Percentiles rank a stretch among this genome's conserved stretches.
Conservation (phyloP, 2,888 invertebrate species). For the Lymantria dispar region DNA sequence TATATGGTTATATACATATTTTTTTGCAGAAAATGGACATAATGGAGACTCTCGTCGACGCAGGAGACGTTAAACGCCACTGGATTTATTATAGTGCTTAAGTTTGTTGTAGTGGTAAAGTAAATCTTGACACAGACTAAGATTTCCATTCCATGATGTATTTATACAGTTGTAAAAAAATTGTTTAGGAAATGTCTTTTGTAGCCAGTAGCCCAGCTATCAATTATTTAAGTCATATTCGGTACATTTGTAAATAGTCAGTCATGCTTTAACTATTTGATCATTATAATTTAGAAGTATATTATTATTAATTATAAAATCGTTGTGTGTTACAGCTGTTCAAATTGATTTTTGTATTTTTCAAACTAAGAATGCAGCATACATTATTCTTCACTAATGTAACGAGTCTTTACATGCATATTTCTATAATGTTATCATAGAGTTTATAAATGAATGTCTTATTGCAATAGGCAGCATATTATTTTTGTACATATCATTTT, state of each 20-base stretch:
- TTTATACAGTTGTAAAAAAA: slow-evolving; percentile 23
- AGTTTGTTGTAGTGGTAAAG: slow-evolving; percentile 16
- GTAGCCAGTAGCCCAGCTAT: background rate
- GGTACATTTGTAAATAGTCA: slow-evolving; percentile 5
- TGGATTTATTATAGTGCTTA: slow-evolving; percentile 19
- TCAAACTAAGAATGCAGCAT: too few species aligned
- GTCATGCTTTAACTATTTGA: background rate
- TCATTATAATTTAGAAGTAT: background rate
- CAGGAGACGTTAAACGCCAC: slow-evolving; percentile 63
- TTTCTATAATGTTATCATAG: background rate
- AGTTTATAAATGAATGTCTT: background rate
- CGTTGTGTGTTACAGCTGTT: background rate
- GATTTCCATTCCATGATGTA: slow-evolving; percentile 58
- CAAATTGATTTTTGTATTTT: too few species aligned
- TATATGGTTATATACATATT: slow-evolving; percentile 8
- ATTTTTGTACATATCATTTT: background rate
- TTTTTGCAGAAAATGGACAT: slow-evolving; percentile 74
- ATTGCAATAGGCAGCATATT: background rate
- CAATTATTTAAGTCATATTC: background rate
- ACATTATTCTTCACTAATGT: too few species aligned
- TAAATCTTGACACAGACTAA: slow-evolving; percentile 32
- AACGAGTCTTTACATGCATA: background rate
- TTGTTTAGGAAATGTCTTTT: background rate
- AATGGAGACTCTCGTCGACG: slow-evolving; percentile 77
- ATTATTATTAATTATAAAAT: background rate